These are phyloP conservation scores for Littorina saxatilis DNA, from an alignment of 1,140 invertebrate genomes.

Conservation along the genomic window DNA sequence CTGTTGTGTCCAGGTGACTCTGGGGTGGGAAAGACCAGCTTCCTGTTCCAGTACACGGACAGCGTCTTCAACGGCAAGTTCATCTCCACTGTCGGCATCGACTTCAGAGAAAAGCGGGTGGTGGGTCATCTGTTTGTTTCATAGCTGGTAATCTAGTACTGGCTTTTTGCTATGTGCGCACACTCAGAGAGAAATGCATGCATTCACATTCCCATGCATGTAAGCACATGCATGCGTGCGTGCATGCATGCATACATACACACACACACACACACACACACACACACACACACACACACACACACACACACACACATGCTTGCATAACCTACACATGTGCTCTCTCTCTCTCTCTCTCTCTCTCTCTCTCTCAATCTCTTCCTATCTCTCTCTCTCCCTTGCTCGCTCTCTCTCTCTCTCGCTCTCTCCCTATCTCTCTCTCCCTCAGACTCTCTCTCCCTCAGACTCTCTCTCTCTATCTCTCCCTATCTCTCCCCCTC, in stretches of 20 bases:
- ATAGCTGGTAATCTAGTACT: not conserved
- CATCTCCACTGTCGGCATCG: slow-evolving; percentile 98
- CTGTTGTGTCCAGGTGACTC: slow-evolving; percentile 75
- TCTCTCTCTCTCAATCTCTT: too few species aligned
- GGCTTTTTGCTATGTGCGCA: not conserved
- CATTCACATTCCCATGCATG: not conserved
- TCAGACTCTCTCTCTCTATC: too few species aligned
- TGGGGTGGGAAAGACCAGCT: slow-evolving; percentile 76
- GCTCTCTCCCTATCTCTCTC: too few species aligned
- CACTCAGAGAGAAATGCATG: not conserved
- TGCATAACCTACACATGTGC: too few species aligned
- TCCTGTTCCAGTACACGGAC: slow-evolving; percentile 94
- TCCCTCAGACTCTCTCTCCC: too few species aligned
- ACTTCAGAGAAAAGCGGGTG: slow-evolving; percentile 96
- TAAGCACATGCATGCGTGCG: not conserved
- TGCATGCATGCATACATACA: not conserved
- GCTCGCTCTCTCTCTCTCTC: too few species aligned
- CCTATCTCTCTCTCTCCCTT: too few species aligned
- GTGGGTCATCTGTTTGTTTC: slow-evolving; percentile 81
- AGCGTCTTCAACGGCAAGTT: slow-evolving; percentile 93
- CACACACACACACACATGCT: too few species aligned
- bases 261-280: too few species aligned
- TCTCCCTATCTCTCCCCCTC: too few species aligned
- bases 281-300: too few species aligned
- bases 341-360: too few species aligned